Conservation (phyloP, 2,797 vertebrate genomes). For the Centropyge bicolor region DNA sequence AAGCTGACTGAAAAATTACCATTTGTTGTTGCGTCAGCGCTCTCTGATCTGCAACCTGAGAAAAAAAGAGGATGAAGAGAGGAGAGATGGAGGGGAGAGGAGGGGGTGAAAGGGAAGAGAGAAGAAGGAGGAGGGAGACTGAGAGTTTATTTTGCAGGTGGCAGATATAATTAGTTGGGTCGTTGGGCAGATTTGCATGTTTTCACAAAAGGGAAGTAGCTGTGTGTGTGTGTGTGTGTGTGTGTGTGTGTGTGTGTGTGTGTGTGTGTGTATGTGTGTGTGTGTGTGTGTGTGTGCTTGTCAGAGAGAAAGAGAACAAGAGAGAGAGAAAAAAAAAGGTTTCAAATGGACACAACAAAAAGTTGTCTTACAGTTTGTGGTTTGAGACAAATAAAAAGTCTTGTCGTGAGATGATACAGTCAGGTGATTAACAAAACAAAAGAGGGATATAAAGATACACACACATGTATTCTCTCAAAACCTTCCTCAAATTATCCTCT, state of each 20-base stretch:
- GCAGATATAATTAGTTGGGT: slow-evolving; percentile 89
- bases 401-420: slow-evolving; percentile 24
- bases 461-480: slow-evolving; percentile 12
- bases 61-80: slow-evolving; percentile 45
- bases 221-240: slow-evolving; percentile 52
- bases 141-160: slow-evolving; percentile 86
- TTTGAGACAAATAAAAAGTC: slow-evolving; percentile 60
- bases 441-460: slow-evolving; percentile 10
- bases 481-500: slow-evolving; percentile 2
- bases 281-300: slow-evolving; percentile 7
- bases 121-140: slow-evolving; percentile 57
- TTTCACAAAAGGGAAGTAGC: slow-evolving; percentile 89
- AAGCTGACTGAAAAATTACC: neutral
- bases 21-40: neutral
- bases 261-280: slow-evolving; percentile 36
- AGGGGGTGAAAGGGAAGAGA: slow-evolving; percentile 33
- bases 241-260: slow-evolving; percentile 42
- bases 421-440: slow-evolving; percentile 33
- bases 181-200: slow-evolving; percentile 89
- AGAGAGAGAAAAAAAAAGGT: slow-evolving; percentile 25
- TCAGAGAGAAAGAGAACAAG: slow-evolving; percentile 30
- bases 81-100: slow-evolving; percentile 24
- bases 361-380: slow-evolving; percentile 65
- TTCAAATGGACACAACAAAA: slow-evolving; percentile 67
- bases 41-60: slow-evolving; percentile 18